These are phyloP conservation scores for Myrmophylax atrothorax DNA, from an alignment of 2,113 vertebrate genomes.

Conservation along the genomic window DNA sequence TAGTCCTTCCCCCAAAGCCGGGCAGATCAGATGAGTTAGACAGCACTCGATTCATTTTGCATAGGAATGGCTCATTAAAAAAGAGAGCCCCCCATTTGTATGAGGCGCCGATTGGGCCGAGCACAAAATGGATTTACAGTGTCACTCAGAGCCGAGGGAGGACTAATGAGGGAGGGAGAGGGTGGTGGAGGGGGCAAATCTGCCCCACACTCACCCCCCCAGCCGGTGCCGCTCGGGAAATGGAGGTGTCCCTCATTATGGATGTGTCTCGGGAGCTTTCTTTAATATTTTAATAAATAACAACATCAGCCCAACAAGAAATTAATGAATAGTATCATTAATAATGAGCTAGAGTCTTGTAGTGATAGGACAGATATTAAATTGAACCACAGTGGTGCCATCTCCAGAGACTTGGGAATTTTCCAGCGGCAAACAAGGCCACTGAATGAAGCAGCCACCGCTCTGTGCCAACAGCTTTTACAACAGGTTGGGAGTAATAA, in stretches of 20 bases:
- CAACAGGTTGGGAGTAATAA: constrained; percentile 99
- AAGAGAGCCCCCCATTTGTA: constrained; percentile 80
- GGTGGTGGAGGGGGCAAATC: constrained; percentile 79
- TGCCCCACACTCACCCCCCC: constrained; percentile 78
- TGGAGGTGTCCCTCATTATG: constrained; percentile 94
- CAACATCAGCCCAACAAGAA: constrained; percentile 99
- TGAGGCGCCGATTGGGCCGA: constrained; percentile 81
- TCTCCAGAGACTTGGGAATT: constrained; percentile 97
- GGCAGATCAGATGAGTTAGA: constrained; percentile 86
- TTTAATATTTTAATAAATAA: constrained; percentile 99
- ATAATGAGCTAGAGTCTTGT: constrained; percentile 98
- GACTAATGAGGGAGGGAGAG: constrained; percentile 92
- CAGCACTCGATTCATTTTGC: constrained; percentile 96
- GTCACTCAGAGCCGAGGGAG: constrained; percentile 93
- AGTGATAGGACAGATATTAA: constrained; percentile 99
- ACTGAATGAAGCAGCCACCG: constrained; percentile 91
- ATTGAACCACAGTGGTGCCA: constrained; percentile 95
- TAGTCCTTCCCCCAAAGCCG: constrained; percentile 82
- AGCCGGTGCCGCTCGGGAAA: constrained; percentile 67
- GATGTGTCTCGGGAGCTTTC: constrained; percentile 94
- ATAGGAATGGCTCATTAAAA: constrained; percentile 97
- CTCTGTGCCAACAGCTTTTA: constrained; percentile 99
- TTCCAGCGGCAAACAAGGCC: constrained; percentile 98
- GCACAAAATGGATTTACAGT: constrained; percentile 95
- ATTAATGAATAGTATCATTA: constrained; percentile 99